These are phyloP conservation scores for Zele albiditarsus DNA, from an alignment of 2,888 invertebrate genomes.

Conservation along the genomic window DNA sequence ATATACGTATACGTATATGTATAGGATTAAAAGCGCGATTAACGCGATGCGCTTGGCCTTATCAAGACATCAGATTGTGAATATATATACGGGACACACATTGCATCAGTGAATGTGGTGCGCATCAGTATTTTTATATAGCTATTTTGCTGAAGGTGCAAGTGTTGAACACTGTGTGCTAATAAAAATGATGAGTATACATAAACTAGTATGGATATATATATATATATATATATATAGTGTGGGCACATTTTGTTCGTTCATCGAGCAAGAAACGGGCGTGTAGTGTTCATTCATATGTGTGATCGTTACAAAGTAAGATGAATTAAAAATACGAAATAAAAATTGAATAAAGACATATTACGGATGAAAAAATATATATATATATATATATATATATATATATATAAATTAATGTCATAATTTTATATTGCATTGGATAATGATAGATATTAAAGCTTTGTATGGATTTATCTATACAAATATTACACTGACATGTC, in stretches of 20 bases:
- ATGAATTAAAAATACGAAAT: slow-evolving; percentile 61
- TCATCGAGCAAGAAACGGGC: slow-evolving; percentile 62
- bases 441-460: not conserved
- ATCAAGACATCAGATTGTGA: slow-evolving; percentile 63
- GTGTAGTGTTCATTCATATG: slow-evolving; percentile 51
- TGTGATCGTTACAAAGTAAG: slow-evolving; percentile 57
- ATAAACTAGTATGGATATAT: slow-evolving; percentile 31
- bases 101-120: not conserved
- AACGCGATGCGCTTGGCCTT: slow-evolving; percentile 60
- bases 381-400: too few relatives aligned
- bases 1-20: not conserved
- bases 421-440: slow-evolving; percentile 50
- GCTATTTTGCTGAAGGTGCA: slow-evolving; percentile 2
- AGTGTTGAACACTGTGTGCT: slow-evolving; percentile 10
- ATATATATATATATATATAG: slow-evolving; percentile 31
- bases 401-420: not conserved
- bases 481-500: not conserved
- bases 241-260: slow-evolving; percentile 61
- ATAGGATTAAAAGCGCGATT: slow-evolving; percentile 61
- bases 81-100: slow-evolving; percentile 39
- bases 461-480: not conserved
- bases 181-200: slow-evolving; percentile 28
- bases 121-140: not conserved
- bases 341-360: slow-evolving; percentile 60
- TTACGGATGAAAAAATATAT: slow-evolving; percentile 60